Evolutionary conservation across 2,113 vertebrate species (phyloP).

Genomic region (Aspidoscelis tigris): DNA sequence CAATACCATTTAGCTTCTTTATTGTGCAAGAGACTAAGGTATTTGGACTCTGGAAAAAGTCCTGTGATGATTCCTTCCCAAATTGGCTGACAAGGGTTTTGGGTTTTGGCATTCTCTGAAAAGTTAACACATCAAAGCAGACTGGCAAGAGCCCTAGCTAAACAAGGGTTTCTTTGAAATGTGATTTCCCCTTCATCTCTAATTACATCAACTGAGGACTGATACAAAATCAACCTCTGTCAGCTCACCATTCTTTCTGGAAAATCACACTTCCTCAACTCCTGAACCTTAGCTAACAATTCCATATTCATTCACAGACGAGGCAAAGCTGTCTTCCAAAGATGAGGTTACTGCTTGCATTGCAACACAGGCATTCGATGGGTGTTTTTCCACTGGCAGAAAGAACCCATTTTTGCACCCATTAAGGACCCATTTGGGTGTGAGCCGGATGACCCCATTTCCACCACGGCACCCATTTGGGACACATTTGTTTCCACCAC

Average conservation of each 20-base stretch:
- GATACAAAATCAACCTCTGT: not conserved
- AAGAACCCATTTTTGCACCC: too few species aligned
- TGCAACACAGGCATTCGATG: not conserved
- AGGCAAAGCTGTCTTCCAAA: not conserved
- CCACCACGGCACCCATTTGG: too few species aligned
- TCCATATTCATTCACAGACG: not conserved
- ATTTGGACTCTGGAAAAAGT: not conserved
- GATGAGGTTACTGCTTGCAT: not conserved
- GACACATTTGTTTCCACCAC: too few species aligned
- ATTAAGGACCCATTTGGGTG: too few species aligned
- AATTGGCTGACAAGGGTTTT: not conserved
- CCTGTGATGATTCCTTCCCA: not conserved
- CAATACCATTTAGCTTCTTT: not conserved
- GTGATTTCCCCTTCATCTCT: not conserved
- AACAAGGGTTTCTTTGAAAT: slow-evolving; percentile 5
- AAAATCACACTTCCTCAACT: not conserved
- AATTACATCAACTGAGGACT: not conserved
- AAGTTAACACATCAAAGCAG: not conserved
- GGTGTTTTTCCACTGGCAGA: too few species aligned
- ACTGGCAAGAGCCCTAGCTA: not conserved
- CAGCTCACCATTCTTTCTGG: not conserved
- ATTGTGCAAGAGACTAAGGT: not conserved
- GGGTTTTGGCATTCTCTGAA: not conserved
- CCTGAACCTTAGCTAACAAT: not conserved
- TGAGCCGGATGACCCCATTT: too few species aligned